Evolutionary conservation across 2,113 vertebrate genomes (phyloP), one percentile per base, ranked within the genome.

Genomic region (Macquaria ambigua): DNA sequence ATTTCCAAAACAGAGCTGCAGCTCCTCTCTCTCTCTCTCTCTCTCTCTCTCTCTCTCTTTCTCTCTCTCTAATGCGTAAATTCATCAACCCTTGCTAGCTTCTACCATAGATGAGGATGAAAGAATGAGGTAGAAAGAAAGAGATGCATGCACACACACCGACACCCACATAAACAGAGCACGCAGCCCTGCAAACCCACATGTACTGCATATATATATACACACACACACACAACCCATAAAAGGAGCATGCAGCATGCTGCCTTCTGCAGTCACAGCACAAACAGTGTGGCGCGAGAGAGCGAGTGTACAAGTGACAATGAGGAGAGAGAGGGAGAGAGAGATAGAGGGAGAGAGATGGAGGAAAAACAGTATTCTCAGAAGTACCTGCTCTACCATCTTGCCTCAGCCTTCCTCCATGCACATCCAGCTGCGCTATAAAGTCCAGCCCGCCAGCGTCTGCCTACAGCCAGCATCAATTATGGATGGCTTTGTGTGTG

Each of bases 321-420:
- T 59, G 9, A 79, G 63, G 31, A 21, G 76, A 69, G 58, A 63
- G 53, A 56, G 20, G 15, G 53, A 41, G 21, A 21, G 34, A 21
- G 28, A 68, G 28, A 50, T 34, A 46, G 37, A 61, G 20, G 56
- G 66, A 25, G 48, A 68, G 63, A 53, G 46, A 78, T 52, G 52
- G 31, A 61, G 92, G 93, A 86, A 55, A 69, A n/a, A 76, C 46
- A 93, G 77, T 83, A 72, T 83, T 82, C 37, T 79, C 75, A 95
- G 78, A 85, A 91, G 94, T 97, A 97, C 97, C 97, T 98, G 96
- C 96, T 94, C 96, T 87, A 97, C 97, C 97, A 97, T 97, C 50
- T 94, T 95, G 95, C 90, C 95, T 92, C 90, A 95, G 95, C 94
- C 95, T 93, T 95, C 95, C 95, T 96, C 96, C 96, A 96, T 96